Evolutionary conservation across 1,140 invertebrate genomes (phyloP), one percentile per base, ranked within the genome.

Genomic region (Kradibia gibbosae): DNA sequence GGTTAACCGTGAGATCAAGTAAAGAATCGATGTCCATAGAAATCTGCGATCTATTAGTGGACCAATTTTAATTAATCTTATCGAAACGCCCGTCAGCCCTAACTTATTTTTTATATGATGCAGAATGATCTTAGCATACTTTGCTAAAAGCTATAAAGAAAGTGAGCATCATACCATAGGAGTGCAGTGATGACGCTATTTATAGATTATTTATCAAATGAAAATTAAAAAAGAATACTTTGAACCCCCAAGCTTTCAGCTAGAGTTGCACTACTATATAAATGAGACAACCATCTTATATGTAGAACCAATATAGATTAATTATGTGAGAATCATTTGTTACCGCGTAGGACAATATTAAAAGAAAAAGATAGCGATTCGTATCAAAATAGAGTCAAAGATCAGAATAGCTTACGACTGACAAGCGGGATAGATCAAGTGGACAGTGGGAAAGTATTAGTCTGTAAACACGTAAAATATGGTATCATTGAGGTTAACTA

Each of bases 1-100:
- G 98, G 88, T 92, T 99, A 85, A 99, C 98, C 72, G 95, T 99
- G 78, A 94, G 98, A 89, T 97, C 98, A 72, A 99, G 97, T 91
- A 99, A 99, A 93, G 98, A 99, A 91, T 93, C 94, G 53, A 97
- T 98, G 85, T 98, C 98, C 78, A 94, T 96, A 88, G 96, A 97
- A 93, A 93, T 98, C 85, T 97, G 96, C 88, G 95, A 98, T 90
- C 93, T 98, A 83, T 92, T 98, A 85, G 94, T 95, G 88, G 96
- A 98, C 91, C 97, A 98, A 92, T 98, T 98, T 93, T 95, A 94
- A 94, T 80, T 74, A 85, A 42, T 39, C 48, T 36, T 42, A 55
- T 28, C 77, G 70, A 17, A 15, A 36, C 22, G 53, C 25, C 34
- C 36, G 50, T 82, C 76, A 75, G 45, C 70, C 25, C 45, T 65